Base-by-base conservation (phyloP, 2,888 invertebrate species). In the Aquatica leii region DNA sequence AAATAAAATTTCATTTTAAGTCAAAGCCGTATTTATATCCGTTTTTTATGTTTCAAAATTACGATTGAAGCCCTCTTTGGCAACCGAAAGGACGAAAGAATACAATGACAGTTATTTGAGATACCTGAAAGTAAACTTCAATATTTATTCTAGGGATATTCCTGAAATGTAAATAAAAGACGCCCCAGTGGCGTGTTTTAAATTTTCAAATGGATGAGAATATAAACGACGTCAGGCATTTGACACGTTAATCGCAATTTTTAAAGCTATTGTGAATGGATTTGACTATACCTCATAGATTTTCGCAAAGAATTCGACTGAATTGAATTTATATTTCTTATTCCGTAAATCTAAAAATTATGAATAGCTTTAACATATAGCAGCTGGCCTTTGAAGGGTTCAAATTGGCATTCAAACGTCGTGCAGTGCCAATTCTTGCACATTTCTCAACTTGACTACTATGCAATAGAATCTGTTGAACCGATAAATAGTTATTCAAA, bases 181-280 rank as follows among this genome's bases (percentile, higher is more conserved):
- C 59, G 60, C 65, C 65, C 67, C 66, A 57, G 64, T 62, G 69
- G 67, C 67, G 69, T 68, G 67, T 66, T 70, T 69, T 55, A 71
- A 68, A 66, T 67, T 68, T 66, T 68, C 57, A 34, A 69, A 59
- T 62, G 61, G 63, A 69, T 52, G 35, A 49, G 54, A 55, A 58
- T 64, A 62, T 65, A 75, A 74, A 74, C 71, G 74, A 71, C 65
- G 66, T 59, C 69, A 62, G 66, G 73, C 66, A 68, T 71, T 68
- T 74, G 74, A 75, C 73, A 74, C 70, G 70, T 73, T 74, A 72
- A 74, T 73, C 74, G 74, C 64, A 66, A 67, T 65, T 61, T 62
- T 55, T 53, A 59, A 56, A 62, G 50, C 55, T 40, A 59, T 59
- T 58, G 57, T 52, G 56, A 31, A 24, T 17, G 18, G 35, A 35